These are phyloP conservation scores for Rhabdornis inornatus DNA, from an alignment of 2,113 vertebrate genomes.

Conservation along the genomic window DNA sequence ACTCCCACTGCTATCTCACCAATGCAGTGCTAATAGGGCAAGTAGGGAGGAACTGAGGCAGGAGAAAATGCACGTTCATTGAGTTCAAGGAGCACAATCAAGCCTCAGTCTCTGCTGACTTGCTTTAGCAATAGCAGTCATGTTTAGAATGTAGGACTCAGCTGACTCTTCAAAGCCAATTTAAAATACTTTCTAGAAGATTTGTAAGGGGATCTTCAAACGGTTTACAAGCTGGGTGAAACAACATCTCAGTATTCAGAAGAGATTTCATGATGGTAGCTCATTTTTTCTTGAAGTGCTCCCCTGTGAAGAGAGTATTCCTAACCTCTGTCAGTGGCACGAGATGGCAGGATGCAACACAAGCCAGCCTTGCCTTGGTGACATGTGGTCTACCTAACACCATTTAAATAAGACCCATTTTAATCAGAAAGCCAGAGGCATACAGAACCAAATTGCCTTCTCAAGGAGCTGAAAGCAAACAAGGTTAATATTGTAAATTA, in stretches of 20 bases:
- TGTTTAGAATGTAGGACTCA: not conserved
- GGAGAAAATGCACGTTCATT: not conserved
- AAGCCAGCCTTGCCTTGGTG: not conserved
- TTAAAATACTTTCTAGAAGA: not conserved
- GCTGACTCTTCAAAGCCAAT: not conserved
- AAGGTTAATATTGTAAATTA: slow-evolving; percentile 36
- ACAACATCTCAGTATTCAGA: not conserved
- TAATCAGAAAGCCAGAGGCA: not conserved
- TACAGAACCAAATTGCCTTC: not conserved
- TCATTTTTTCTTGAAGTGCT: not conserved
- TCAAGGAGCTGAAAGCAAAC: not conserved
- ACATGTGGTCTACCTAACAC: not conserved
- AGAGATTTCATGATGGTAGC: not conserved
- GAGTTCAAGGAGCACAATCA: not conserved
- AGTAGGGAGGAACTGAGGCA: not conserved
- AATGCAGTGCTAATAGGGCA: not conserved
- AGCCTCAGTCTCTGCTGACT: not conserved
- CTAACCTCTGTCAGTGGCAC: not conserved
- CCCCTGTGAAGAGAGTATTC: not conserved
- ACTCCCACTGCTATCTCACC: not conserved
- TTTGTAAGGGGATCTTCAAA: not conserved
- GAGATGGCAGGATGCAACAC: not conserved
- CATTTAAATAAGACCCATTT: not conserved
- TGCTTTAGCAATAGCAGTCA: not conserved
- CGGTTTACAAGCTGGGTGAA: not conserved